Conservation (phyloP, 2,113 vertebrate species). For the Lepus timidus region DNA sequence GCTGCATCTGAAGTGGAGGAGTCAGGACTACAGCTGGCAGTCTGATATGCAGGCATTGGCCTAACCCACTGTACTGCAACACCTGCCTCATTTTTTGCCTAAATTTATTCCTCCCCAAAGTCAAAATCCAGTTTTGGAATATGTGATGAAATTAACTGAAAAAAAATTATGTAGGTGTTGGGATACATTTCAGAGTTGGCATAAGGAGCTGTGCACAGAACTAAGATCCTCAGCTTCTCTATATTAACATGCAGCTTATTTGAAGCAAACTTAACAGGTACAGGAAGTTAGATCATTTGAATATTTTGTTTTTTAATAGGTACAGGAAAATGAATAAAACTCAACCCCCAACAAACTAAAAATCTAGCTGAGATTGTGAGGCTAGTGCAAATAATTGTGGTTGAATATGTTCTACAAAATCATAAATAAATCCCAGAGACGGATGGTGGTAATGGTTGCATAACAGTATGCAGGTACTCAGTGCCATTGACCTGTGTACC, state of each 20-base stretch:
- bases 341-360: background rate
- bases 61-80: too few species aligned
- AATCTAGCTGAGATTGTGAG: background rate
- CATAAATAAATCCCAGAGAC: background rate
- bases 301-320: background rate
- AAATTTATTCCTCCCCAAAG: background rate
- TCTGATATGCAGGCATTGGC: too few species aligned
- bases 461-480: too few species aligned
- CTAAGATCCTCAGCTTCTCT: background rate
- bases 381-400: background rate
- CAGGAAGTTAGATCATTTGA: background rate
- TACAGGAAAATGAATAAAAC: constrained; percentile 16
- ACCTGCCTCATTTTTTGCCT: too few species aligned
- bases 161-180: background rate
- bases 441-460: background rate
- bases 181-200: background rate
- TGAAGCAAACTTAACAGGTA: background rate
- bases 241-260: background rate
- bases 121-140: background rate
- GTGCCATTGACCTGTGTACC: background rate
- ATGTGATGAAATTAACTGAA: background rate
- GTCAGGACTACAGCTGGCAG: too few species aligned
- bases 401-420: background rate
- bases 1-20: too few species aligned
- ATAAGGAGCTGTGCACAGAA: background rate